A percentile compares a stretch with the other conserved stretches of the same genome.
These are phyloP conservation scores for Labia minor DNA, from an alignment of 2,888 invertebrate genomes.

Conservation along the genomic window DNA sequence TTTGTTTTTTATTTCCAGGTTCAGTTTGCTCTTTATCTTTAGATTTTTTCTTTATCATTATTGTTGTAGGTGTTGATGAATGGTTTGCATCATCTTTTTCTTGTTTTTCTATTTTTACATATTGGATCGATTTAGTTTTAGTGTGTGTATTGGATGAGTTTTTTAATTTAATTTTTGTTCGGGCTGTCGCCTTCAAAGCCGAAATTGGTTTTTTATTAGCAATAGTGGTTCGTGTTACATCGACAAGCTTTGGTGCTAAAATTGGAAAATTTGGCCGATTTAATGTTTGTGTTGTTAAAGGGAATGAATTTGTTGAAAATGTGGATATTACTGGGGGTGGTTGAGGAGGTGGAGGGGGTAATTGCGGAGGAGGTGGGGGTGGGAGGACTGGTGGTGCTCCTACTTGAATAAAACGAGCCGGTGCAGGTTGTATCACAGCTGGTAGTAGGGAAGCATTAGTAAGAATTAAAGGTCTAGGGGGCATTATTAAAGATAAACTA, in stretches of 20 bases:
- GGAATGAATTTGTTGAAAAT: not conserved
- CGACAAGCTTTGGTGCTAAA: slow-evolving; percentile 23
- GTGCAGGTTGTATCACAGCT: not conserved
- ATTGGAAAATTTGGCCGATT: slow-evolving; percentile 13
- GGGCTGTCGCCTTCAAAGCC: slow-evolving; percentile 24
- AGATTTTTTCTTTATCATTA: slow-evolving; percentile 20
- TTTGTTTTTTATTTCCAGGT: slow-evolving; percentile 16
- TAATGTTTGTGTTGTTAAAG: slow-evolving; percentile 17
- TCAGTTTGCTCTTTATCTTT: slow-evolving; percentile 19
- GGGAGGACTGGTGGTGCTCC: not conserved
- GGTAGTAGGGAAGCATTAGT: not conserved
- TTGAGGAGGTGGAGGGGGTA: slow-evolving; percentile 13
- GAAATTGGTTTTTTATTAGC: slow-evolving; percentile 31
- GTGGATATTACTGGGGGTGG: slow-evolving; percentile 18
- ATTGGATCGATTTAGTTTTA: not conserved
- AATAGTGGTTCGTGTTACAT: slow-evolving; percentile 30
- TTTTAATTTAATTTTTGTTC: not conserved
- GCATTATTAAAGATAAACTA: not conserved
- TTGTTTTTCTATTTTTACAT: slow-evolving; percentile 15
- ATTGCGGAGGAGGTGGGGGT: slow-evolving; percentile 15
- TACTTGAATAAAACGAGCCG: not conserved
- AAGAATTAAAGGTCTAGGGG: not conserved
- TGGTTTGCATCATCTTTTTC: slow-evolving; percentile 20
- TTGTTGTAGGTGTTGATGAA: no score
- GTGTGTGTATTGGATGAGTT: not conserved